Evolutionary conservation across 2,888 invertebrate species (phyloP).

Genomic region (Pandemis corylana): DNA sequence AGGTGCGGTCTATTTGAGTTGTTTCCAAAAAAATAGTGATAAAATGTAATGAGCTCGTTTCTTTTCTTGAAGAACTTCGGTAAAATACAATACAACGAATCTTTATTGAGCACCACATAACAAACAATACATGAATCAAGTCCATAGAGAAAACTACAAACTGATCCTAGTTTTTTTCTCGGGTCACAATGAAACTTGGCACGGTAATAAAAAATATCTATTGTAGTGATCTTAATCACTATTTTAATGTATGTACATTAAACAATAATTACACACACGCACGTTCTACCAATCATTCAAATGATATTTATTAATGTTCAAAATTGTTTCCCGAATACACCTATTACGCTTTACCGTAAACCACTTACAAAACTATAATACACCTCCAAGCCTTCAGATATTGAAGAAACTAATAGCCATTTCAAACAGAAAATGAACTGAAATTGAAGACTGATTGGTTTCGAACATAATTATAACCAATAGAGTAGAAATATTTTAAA

Average conservation of each 20-base stretch:
- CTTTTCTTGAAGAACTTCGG: neutral
- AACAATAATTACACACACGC: neutral
- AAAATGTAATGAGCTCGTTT: slow-evolving; percentile 12
- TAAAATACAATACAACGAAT: neutral
- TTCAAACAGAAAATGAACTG: slow-evolving; percentile 4
- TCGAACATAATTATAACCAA: no score
- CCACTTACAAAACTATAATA: neutral
- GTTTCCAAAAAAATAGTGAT: slow-evolving; percentile 28
- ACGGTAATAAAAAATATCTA: neutral
- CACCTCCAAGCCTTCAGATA: neutral
- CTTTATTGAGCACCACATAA: neutral
- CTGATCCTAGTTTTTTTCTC: neutral
- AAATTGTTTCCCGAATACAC: neutral
- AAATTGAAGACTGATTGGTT: neutral
- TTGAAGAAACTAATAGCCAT: neutral
- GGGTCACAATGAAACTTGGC: neutral
- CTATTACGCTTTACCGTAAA: neutral
- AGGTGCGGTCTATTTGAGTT: slow-evolving; percentile 29
- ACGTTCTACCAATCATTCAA: neutral
- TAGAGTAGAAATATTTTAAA: no score
- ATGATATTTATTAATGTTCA: neutral
- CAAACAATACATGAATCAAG: no score
- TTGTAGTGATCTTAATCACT: neutral
- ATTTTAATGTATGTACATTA: neutral
- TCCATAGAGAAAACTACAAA: no score